Evolutionary conservation across 2,888 invertebrate genomes (phyloP), one percentile per base, ranked within the genome.

Genomic region (Tachina grossa): DNA sequence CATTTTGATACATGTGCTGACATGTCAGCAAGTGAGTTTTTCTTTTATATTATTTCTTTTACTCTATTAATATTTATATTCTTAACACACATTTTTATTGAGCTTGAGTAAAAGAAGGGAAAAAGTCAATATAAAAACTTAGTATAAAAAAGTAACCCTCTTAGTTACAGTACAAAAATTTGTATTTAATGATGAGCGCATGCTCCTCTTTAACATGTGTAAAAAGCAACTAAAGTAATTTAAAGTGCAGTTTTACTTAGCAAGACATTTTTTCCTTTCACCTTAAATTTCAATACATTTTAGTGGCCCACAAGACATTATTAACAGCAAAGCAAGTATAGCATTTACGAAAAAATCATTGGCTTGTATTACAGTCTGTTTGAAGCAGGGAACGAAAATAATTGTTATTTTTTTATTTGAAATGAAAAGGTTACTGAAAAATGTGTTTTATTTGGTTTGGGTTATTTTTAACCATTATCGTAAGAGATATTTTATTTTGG

Each of bases 101-200:
- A 66, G 49, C 14, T 31, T 9, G 14, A 66, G 53, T 19, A 39
- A 49, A 39, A 61, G 0, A 14, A 47, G 49, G 1, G 49, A 22
- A 75, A 75, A 68, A 2, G 19, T 16, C n/a, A 55, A 66, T 55
- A 55, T 59, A 53, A 77, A 45, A 53, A 31, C 31, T 66, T 45
- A 9, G 51, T 59, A 59, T 55, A 13, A 74, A 63, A 13, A 79
- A 79, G 71, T 71, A 81, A 61, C 77, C 77, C 84, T 77, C 84
- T 81, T 85, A 68, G 84, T 85, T 85, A 85, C 84, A 85, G 65
- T 61, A 68, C 3, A 79, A 74, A 47, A 61, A 66, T 66, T 71
- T 68, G 19, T 63, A 75, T 75, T 80, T 75, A 68, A 59, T 83
- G 47, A n/a, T 79, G 57, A 79, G 71, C 74, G 79, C 82, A 85